Evolutionary conservation across 2,113 vertebrate species (phyloP), one percentile per base, ranked within the genome.

Genomic region (Zootoca vivipara): DNA sequence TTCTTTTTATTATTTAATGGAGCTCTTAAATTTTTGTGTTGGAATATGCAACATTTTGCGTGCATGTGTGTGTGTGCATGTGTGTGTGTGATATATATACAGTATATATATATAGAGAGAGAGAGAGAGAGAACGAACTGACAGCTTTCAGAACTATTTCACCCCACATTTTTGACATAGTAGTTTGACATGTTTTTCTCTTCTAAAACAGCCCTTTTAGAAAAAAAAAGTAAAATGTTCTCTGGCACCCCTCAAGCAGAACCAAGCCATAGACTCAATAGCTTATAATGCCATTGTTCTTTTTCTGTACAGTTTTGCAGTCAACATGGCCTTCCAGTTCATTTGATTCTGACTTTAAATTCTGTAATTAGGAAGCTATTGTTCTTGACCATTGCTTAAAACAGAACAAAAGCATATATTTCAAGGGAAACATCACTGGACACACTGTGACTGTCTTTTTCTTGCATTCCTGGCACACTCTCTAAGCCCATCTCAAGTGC

Each of bases 1-100:
- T 83, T 87, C 78, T 91, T 92, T 83, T 93, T 86, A 90, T 94
- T 89, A 84, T 67, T 64, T 74, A 9, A 46, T 62, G 86, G 86
- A 82, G n/a, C 24, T 42, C 35, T 86, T 24, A 72, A 83, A 89
- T 86, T 33, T 73, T 89, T 91, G 56, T 74, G 65, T 87, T 86
- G 84, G 87, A 89, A 91, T 75, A 89, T 82, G 84, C 65, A 33
- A 13, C 4, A 30, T 40, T 87, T 56, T 72, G 40, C 42, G 9
- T 42, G 8, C 10, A 2, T 52, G 8, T 10, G 46, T 52, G 46
- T 52, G 46, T 52, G 46, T 52, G 46, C 12, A 9, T 52, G 46
- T 52, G 46, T 52, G 46, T 52, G 46, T 46, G 46, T 46, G n/a
- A n/a, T n/a, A n/a, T n/a, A n/a, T n/a, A n/a, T n/a, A n/a, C n/a